Evolutionary conservation across 2,797 vertebrate genomes (phyloP).

Genomic region (Pogonophryne albipinna): DNA sequence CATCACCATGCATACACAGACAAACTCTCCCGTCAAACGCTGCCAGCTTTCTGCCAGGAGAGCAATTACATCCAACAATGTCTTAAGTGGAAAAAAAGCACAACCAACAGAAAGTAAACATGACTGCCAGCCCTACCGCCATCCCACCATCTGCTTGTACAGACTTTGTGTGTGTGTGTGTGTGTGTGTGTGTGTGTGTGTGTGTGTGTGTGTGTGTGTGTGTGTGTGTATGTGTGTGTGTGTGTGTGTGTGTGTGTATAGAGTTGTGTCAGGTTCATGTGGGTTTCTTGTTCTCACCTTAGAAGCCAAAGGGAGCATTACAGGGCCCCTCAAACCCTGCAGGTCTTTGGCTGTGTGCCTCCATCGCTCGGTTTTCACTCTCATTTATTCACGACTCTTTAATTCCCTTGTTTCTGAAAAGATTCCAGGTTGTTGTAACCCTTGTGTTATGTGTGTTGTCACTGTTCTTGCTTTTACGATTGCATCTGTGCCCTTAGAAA

Average conservation of each 20-base stretch:
- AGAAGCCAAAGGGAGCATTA: conserved; percentile 34
- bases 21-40: not conserved
- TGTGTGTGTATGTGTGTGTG: not conserved
- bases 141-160: conserved; percentile 25
- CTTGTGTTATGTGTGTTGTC: conserved; percentile 39
- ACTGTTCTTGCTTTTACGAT: conserved; percentile 20
- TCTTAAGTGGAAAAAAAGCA: conserved; percentile 4
- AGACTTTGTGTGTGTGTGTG: not conserved
- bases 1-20: no score
- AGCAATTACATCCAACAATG: conserved; percentile 21
- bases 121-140: conserved; percentile 14
- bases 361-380: conserved; percentile 22
- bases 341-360: conserved; percentile 36
- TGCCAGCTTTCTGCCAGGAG: conserved; percentile 22
- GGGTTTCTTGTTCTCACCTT: conserved; percentile 60
- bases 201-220: not conserved
- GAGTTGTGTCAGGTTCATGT: conserved; percentile 24
- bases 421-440: conserved; percentile 35
- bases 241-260: not conserved
- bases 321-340: conserved; percentile 25
- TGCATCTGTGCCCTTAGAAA: conserved; percentile 13
- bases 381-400: conserved; percentile 26
- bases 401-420: conserved; percentile 27
- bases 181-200: not conserved
- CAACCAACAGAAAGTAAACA: conserved; percentile 36